Percentiles rank a stretch among this genome's conserved stretches.
These are phyloP conservation scores for Alviniconcha marisindica DNA, from an alignment of 1,140 invertebrate species.

Conservation along the genomic window DNA sequence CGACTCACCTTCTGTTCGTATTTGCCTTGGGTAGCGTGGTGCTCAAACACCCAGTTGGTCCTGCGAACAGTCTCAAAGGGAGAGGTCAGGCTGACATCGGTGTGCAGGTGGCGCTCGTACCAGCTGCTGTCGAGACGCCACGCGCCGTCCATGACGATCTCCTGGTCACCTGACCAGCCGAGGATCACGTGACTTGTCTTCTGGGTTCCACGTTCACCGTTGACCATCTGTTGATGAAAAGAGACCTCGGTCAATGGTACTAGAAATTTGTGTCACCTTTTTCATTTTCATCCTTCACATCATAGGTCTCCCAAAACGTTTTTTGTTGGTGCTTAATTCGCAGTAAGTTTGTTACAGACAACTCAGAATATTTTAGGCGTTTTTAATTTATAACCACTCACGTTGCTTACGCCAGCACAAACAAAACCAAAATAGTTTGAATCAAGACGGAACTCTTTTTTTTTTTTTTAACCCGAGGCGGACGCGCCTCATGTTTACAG, in stretches of 20 bases:
- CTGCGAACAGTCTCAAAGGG: slow-evolving; percentile 47
- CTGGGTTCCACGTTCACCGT: neutral
- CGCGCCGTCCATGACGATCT: slow-evolving; percentile 45
- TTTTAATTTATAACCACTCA: no score
- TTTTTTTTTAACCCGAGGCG: no score
- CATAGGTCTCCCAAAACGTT: no score
- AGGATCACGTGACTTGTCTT: slow-evolving; percentile 15
- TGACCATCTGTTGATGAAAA: neutral
- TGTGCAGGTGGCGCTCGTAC: slow-evolving; percentile 36
- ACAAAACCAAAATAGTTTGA: no score
- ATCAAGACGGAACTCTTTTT: no score
- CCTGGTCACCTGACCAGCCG: slow-evolving; percentile 43
- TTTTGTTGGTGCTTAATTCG: no score
- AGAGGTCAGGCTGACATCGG: slow-evolving; percentile 43
- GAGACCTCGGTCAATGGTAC: neutral
- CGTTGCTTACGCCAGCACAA: no score
- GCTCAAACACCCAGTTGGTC: slow-evolving; percentile 9
- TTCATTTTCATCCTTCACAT: no score
- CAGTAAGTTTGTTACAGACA: no score
- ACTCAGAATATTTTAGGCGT: no score
- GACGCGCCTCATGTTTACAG: no score
- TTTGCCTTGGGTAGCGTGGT: slow-evolving; percentile 13
- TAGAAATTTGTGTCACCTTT: no score
- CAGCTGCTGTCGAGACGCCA: slow-evolving; percentile 35
- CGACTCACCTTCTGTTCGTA: slow-evolving; percentile 14